Percentiles rank a stretch among this genome's conserved stretches.
Evolutionary conservation across 1,140 invertebrate species (phyloP).

Genomic region (Oryctes rhinoceros): DNA sequence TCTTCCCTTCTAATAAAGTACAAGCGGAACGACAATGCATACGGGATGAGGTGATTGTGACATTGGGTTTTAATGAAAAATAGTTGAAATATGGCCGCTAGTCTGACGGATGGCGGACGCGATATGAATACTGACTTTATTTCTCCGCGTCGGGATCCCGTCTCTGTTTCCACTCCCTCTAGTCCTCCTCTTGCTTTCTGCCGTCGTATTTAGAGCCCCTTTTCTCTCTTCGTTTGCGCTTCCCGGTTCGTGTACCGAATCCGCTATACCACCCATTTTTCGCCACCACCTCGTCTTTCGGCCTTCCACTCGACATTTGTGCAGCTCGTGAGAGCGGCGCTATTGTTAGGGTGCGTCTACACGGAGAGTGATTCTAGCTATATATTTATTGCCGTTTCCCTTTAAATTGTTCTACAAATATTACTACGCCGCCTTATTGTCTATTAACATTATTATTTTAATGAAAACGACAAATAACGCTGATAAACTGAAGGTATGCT

Average conservation of each 20-base stretch:
- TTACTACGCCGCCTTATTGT: too few relatives aligned
- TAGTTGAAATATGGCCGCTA: slow-evolving; percentile 50
- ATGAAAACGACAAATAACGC: too few relatives aligned
- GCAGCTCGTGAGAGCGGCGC: background rate
- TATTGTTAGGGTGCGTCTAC: background rate
- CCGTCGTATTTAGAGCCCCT: background rate
- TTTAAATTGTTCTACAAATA: too few relatives aligned
- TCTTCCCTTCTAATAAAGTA: slow-evolving; percentile 51
- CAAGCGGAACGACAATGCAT: slow-evolving; percentile 50
- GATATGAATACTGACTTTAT: slow-evolving; percentile 48
- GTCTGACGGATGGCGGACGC: slow-evolving; percentile 48
- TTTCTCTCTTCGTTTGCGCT: slow-evolving; percentile 31
- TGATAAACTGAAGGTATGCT: too few relatives aligned
- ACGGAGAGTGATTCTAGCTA: background rate
- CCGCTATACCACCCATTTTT: slow-evolving; percentile 17
- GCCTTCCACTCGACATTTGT: background rate
- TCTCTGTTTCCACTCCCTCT: slow-evolving; percentile 7
- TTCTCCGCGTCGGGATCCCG: slow-evolving; percentile 12
- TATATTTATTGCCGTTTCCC: too few relatives aligned
- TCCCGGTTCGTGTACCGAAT: slow-evolving; percentile 24
- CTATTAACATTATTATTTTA: too few relatives aligned
- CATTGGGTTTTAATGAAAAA: slow-evolving; percentile 47
- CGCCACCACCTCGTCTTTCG: background rate
- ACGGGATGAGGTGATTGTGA: slow-evolving; percentile 46
- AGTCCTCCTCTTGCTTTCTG: background rate